Conservation (phyloP, 2,888 invertebrate genomes). For the Dorcus parallelipipedus region DNA sequence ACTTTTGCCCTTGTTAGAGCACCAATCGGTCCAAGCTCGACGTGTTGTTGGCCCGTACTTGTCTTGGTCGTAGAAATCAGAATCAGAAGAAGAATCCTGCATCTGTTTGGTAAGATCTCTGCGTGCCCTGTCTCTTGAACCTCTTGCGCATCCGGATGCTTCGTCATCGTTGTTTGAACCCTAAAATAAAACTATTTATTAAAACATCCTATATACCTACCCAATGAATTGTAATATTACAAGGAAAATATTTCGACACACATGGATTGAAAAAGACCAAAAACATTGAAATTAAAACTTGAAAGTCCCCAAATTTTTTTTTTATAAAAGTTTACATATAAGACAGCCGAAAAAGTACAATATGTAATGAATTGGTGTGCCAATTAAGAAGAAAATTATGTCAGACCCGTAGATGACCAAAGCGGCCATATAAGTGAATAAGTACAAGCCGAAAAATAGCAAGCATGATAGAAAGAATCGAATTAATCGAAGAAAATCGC, state of each 20-base stretch:
- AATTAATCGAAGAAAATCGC: too few species aligned
- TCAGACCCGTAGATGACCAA: too few species aligned
- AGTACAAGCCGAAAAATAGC: too few species aligned
- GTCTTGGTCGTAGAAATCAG: slow-evolving; percentile 45
- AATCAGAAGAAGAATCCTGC: slow-evolving; percentile 46
- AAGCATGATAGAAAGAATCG: too few species aligned
- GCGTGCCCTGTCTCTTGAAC: slow-evolving; percentile 50
- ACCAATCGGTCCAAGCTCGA: slow-evolving; percentile 73
- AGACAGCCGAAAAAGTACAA: too few species aligned
- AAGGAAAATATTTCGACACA: background rate
- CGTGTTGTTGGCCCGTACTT: slow-evolving; percentile 66
- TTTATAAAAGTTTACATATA: too few species aligned
- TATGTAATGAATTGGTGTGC: too few species aligned
- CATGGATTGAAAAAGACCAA: background rate
- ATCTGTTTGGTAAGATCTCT: slow-evolving; percentile 54
- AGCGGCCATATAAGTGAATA: too few species aligned
- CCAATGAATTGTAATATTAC: slow-evolving; percentile 7
- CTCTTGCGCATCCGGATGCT: slow-evolving; percentile 25
- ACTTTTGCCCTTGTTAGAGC: slow-evolving; percentile 59
- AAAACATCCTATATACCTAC: slow-evolving; percentile 19
- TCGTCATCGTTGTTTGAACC: slow-evolving; percentile 37
- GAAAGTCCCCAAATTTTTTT: too few species aligned
- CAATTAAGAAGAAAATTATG: too few species aligned
- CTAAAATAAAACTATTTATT: slow-evolving; percentile 20
- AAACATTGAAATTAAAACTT: too few species aligned